Percentiles rank a stretch among this genome's conserved stretches.
These are phyloP conservation scores for Morinoia aosen DNA, from an alignment of 2,888 invertebrate species.

Conservation along the genomic window DNA sequence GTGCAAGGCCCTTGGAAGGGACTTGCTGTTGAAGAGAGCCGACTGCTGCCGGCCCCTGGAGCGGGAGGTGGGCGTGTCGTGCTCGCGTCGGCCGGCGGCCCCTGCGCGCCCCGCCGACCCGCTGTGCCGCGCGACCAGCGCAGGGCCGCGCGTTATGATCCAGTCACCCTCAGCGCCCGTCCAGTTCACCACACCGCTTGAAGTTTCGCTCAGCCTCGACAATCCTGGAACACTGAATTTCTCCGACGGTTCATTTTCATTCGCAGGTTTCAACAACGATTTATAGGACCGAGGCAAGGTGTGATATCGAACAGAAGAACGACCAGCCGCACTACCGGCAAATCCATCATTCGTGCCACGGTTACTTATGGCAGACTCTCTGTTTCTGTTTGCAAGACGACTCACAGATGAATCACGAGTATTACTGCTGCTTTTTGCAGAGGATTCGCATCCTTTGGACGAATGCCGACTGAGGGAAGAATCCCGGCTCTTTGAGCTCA, in stretches of 20 bases:
- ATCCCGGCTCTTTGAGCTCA: not conserved
- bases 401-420: not conserved
- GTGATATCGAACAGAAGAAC: not conserved
- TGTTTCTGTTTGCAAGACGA: not conserved
- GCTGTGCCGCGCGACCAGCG: not conserved
- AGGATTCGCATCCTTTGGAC: not conserved
- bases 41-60: not conserved
- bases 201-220: not conserved
- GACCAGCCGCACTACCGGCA: not conserved
- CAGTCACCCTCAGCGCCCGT: not conserved
- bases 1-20: not conserved
- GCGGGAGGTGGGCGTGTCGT: not conserved
- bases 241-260: not conserved
- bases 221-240: not conserved
- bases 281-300: slow-evolving; percentile 20
- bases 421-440: not conserved
- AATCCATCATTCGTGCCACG: not conserved
- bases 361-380: not conserved
- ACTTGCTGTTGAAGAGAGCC: slow-evolving; percentile 13
- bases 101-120: not conserved
- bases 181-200: not conserved
- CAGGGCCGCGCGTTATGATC: not conserved
- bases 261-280: not conserved
- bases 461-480: not conserved
- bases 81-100: no score